Conservation (phyloP, 2,888 invertebrate species). For the Oligia fasciuncula region DNA sequence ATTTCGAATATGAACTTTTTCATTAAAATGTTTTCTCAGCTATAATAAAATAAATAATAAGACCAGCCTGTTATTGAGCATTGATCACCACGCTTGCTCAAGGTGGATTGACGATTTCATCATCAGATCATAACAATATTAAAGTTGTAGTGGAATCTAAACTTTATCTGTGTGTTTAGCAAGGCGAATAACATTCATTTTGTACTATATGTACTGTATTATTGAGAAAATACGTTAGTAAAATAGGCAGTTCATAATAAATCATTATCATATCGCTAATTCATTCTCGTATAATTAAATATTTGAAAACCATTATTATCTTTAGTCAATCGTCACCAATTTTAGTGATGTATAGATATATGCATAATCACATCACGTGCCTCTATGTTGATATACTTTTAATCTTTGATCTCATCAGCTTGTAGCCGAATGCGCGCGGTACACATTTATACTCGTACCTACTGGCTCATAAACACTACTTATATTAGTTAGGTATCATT, state of each 20-base stretch:
- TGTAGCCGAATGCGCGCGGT: neutral
- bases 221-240: neutral
- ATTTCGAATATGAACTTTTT: neutral
- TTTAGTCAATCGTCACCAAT: neutral
- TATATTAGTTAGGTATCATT: conserved; percentile 12
- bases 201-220: neutral
- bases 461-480: neutral
- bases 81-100: neutral
- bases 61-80: neutral
- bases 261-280: neutral
- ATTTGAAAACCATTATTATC: neutral
- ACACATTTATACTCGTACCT: neutral
- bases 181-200: neutral
- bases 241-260: neutral
- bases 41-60: neutral
- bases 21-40: neutral
- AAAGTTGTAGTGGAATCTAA: neutral
- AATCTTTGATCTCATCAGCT: conserved; percentile 1
- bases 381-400: neutral
- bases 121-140: too few relatives aligned
- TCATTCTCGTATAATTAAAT: neutral
- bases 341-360: neutral
- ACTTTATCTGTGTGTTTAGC: neutral
- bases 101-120: neutral
- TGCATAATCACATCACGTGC: neutral